These are phyloP conservation scores for Spodoptera exigua DNA, from an alignment of 2,888 invertebrate genomes.

Conservation along the genomic window DNA sequence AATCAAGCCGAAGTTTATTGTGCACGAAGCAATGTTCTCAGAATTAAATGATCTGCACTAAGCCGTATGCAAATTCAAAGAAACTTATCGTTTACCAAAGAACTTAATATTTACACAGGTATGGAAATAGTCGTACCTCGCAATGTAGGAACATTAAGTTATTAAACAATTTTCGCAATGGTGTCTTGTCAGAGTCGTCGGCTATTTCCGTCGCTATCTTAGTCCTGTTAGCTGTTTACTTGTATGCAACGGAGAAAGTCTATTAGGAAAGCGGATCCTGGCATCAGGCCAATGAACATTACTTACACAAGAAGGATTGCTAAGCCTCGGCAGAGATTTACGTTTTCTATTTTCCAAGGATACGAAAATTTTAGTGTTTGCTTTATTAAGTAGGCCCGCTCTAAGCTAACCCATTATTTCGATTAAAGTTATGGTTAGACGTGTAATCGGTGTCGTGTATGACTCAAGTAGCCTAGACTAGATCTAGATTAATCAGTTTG, in stretches of 20 bases:
- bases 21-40: neutral
- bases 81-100: neutral
- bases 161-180: conserved; percentile 33
- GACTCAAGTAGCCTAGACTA: conserved; percentile 58
- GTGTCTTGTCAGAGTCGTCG: conserved; percentile 8
- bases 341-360: conserved; percentile 12
- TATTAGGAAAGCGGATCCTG: conserved; percentile 56
- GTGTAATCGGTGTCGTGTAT: conserved; percentile 38
- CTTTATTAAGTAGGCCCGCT: neutral
- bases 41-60: neutral
- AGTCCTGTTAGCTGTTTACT: conserved; percentile 32
- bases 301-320: conserved; percentile 39
- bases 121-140: conserved; percentile 17
- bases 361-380: conserved; percentile 11
- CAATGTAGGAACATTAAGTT: conserved; percentile 14
- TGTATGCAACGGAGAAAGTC: conserved; percentile 53
- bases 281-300: conserved; percentile 49
- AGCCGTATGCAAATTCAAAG: neutral
- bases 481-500: conserved; percentile 63
- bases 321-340: conserved; percentile 22
- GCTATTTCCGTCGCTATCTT: conserved; percentile 40
- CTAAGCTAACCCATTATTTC: conserved; percentile 10
- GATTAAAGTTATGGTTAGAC: conserved; percentile 26
- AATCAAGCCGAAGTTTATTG: neutral
- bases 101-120: conserved; percentile 8